Base-by-base conservation (phyloP, 2,888 invertebrate genomes). In the Ephialtes manifestator region DNA sequence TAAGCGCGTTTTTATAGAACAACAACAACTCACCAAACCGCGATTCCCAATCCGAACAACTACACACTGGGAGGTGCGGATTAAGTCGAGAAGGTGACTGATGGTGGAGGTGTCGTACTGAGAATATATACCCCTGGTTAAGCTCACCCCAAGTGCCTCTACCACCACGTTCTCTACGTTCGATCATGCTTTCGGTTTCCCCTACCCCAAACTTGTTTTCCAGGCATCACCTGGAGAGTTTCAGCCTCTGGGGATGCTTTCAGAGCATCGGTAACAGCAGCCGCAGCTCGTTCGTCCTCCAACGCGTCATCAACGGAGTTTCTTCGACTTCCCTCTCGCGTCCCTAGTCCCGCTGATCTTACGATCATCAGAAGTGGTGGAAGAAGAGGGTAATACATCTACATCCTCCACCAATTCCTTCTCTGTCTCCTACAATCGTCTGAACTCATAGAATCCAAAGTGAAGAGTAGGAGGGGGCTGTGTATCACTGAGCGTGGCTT, bases 41-140 rank as follows among this genome's bases (percentile, higher is more conserved):
- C 90, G 90, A 91, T 91, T 87, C 89, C 89, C 89, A 86, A 86
- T 84, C 85, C 85, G 86, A 75, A 78, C 28, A 84, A 81, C 74
- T 24, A 83, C 84, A 89, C 90, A 90, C 89, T 90, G 88, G 88
- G 89, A 89, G 68, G 76, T 88, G 89, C 89, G 89, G 91, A 80
- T 89, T 89, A 92, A 93, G 92, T 90, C 92, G 85, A 91, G 91
- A 89, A 89, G 91, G 90, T 92, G 92, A 93, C 93, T 93, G 93
- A 92, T 92, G 91, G 89, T 90, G 89, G 90, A 91, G 90, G 90
- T 92, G 89, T 91, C 88, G 88, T 90, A 86, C 90, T 89, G 91
- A 92, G 89, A 90, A 92, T 93, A 93, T 93, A 93, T 93, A 93
- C 91, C 90, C 91, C 90, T 89, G 89, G 89, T 88, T 89, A 90